These are phyloP conservation scores for Sisyra terminalis DNA, from an alignment of 2,888 invertebrate genomes.

Conservation along the genomic window DNA sequence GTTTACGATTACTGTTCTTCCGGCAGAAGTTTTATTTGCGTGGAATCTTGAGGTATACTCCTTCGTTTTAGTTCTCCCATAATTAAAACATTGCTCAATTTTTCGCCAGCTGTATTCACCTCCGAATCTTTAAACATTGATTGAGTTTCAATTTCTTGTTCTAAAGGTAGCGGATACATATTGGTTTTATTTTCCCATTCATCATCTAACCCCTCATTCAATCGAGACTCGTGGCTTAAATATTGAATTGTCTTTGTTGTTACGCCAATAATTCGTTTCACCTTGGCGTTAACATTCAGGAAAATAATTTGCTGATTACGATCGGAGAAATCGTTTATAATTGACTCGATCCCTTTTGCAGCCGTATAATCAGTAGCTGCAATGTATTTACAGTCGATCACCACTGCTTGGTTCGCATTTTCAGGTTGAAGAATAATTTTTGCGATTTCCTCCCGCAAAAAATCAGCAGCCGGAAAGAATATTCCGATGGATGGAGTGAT, in stretches of 20 bases:
- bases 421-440: conserved; percentile 29
- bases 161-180: too few relatives aligned
- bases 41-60: too few relatives aligned
- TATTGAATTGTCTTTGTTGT: background rate
- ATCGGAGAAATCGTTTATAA: conserved; percentile 35
- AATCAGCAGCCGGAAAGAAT: conserved; percentile 54
- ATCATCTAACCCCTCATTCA: too few relatives aligned
- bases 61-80: too few relatives aligned
- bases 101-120: too few relatives aligned
- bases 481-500: conserved; percentile 48
- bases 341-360: conserved; percentile 38
- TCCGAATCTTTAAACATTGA: too few relatives aligned
- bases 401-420: conserved; percentile 31
- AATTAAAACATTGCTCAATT: too few relatives aligned
- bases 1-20: too few relatives aligned
- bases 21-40: too few relatives aligned
- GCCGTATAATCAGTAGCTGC: conserved; percentile 51
- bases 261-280: conserved; percentile 11
- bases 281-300: conserved; percentile 22
- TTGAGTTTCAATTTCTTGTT: too few relatives aligned
- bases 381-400: conserved; percentile 47
- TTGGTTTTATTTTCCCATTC: too few relatives aligned
- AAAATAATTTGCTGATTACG: conserved; percentile 34
- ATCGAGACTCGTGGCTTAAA: too few relatives aligned
- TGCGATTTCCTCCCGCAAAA: conserved; percentile 36